Base-by-base conservation (phyloP, 2,888 invertebrate species). In the Rhaphigaster nebulosa region DNA sequence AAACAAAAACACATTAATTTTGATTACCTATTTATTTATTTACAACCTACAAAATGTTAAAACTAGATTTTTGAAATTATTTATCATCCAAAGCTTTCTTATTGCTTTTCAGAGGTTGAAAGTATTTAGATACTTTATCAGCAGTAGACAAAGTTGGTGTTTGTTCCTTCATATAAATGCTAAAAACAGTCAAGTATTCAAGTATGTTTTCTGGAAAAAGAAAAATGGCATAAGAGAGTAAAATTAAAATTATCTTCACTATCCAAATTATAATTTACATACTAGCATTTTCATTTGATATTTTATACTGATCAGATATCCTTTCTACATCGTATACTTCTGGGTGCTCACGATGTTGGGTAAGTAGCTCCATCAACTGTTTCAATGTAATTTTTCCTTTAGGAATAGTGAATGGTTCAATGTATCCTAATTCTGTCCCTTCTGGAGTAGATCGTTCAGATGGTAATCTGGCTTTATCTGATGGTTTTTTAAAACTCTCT, bases 271-370 rank as follows among this genome's bases (percentile, higher is more conserved):
- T 15, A 84, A 84, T 45, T 50, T 12, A 91, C 90, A 23, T 94
- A 95, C 96, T 94, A 92, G 96, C 95, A 93, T 95, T 94, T 90
- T 95, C 94, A 92, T 95, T 94, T 91, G 96, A 95, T 89, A 98
- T 92, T 93, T 96, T 96, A 93, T 97, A 96, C 91, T 97, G 95
- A 87, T 94, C 93, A 0, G 97, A 96, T 93, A 98, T 96, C 93
- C 94, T 94, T 20, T 94, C 93, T 0, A 94, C 93, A 10, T 95
- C 95, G 93, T 95, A 95, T 87, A 94, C 94, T 45, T 94, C 93
- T 0, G 97, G 96, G 92, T 97, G 95, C 0, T 94, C 93, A 93
- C 95, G 95, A 93, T 97, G 95, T 38, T 96, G 94, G 0, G 95
- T 94, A 84, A 98, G 95, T 92, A 97, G 96, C 91, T 95, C 94